These are phyloP conservation scores for Manis pentadactyla DNA, from an alignment of 2,797 vertebrate species.

Conservation along the genomic window DNA sequence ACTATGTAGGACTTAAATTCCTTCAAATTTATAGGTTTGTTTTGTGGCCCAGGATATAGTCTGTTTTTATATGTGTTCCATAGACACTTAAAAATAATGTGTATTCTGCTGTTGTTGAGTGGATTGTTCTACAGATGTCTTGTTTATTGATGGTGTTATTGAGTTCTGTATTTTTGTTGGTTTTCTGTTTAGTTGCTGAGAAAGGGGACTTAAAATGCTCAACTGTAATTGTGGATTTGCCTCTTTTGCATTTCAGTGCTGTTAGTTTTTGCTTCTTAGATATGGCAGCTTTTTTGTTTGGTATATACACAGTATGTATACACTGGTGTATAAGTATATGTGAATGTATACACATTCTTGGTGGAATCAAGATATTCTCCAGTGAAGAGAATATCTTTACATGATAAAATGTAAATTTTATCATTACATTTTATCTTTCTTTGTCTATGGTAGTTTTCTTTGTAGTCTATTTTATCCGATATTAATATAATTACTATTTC, in stretches of 20 bases:
- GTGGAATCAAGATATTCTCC: too few relatives aligned
- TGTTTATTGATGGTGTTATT: neutral
- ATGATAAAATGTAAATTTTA: neutral
- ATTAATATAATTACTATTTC: neutral
- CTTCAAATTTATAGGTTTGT: neutral
- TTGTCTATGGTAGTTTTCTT: neutral
- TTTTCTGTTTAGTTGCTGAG: neutral
- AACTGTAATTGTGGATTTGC: too few relatives aligned
- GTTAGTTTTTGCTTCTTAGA: neutral
- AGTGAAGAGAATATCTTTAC: too few relatives aligned
- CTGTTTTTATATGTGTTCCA: neutral
- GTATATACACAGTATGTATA: neutral
- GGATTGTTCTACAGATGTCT: too few relatives aligned
- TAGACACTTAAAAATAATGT: too few relatives aligned
- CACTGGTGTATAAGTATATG: too few relatives aligned
- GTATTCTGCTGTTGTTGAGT: neutral
- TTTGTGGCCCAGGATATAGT: neutral
- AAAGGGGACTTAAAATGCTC: neutral
- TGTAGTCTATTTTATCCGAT: neutral
- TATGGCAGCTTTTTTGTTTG: neutral
- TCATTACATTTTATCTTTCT: neutral
- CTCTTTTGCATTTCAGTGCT: neutral
- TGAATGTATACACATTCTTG: neutral
- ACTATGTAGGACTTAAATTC: neutral
- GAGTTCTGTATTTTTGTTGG: neutral